Evolutionary conservation across 2,888 invertebrate species (phyloP), one percentile per base, ranked within the genome.

Genomic region (Galeopsomyia nigrocyanea): DNA sequence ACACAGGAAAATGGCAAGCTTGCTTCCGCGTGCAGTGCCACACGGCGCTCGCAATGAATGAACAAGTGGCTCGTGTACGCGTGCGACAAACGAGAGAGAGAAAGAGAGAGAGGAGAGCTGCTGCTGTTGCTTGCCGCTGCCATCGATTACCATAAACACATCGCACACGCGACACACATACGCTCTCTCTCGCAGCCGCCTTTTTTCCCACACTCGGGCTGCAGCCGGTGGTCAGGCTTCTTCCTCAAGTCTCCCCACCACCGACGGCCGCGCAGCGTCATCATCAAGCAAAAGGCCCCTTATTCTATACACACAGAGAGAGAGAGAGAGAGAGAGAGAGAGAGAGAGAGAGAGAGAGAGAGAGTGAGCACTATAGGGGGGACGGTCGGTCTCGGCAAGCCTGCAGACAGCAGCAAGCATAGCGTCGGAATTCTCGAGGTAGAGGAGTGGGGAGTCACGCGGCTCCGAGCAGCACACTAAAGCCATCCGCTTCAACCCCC

Each of bases 401-500:
- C 26, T 26, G 26, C 26, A 26, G 26, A n/a, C n/a, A n/a, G 7
- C 31, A 31, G 3, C 31, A 31, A 7, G 39, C 39, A 10, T 5
- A 39, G 39, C 39, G 13, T 39, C 39, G 39, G 39, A 39, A 39
- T 39, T 39, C 39, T 39, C 39, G 39, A 3, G 39, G 39, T 7
- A 39, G 39, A 39, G 39, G 26, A 39, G 39, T 53, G 21, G 31
- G 19, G 19, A 19, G 39, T 26, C 39, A 39, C 39, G 13, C 39
- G 39, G 5, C 26, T 2, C 26, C 3, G 26, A 26, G 26, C 26
- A 2, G 26, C 26, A 26, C 26, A 26, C 26, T 5, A 26, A 26
- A 26, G 26, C 82, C 79, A 79, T 83, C 77, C 39, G 47, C 31
- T 69, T 72, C 26, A 75, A 71, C 71, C 75, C 75, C 72, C 72